Base-by-base conservation (phyloP, 2,888 invertebrate genomes). In the Exocentrus adspersus region DNA sequence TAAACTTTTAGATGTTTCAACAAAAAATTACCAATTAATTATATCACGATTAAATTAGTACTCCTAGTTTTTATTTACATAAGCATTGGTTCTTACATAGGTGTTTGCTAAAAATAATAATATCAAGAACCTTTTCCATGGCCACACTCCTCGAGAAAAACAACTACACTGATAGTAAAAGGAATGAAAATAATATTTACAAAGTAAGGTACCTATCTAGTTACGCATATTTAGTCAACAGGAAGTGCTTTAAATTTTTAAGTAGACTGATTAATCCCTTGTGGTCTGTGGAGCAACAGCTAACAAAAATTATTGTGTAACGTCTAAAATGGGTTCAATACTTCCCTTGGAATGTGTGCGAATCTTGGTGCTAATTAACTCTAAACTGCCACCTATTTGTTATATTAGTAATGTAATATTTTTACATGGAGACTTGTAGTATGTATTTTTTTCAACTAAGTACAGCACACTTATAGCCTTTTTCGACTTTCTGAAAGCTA, bases 281-380 rank as follows among this genome's bases (percentile, higher is more conserved):
- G 37, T 37, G 37, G 37, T 37, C 37, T n/a, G 4, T 37, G n/a
- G 14, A 37, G 37, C 37, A 37, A 37, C 37, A 37, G n/a, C 5
- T 14, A 3, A 37, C 37, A 12, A 37, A 24, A 37, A 37, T 37
- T n/a, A n/a, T n/a, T 37, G 37, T 37, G 37, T 37, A 37, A 37
- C 37, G 5, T 37, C n/a, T 37, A n/a, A n/a, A 37, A 37, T 37
- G 37, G 37, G 37, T 37, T 37, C 37, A 37, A 37, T n/a, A 37
- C 9, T 37, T 37, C 37, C 1, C n/a, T 7, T n/a, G 37, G 37
- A 37, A 37, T 37, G 37, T 37, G n/a, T n/a, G 37, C 37, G 5
- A 12, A 37, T 37, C 37, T 37, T n/a, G 14, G 37, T 12, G 37
- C 37, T n/a, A 37, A 37, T 37, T 37, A 37, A 37, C 37, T 9